Evolutionary conservation across 2,113 vertebrate genomes (phyloP).

Genomic region (Lagopus muta): DNA sequence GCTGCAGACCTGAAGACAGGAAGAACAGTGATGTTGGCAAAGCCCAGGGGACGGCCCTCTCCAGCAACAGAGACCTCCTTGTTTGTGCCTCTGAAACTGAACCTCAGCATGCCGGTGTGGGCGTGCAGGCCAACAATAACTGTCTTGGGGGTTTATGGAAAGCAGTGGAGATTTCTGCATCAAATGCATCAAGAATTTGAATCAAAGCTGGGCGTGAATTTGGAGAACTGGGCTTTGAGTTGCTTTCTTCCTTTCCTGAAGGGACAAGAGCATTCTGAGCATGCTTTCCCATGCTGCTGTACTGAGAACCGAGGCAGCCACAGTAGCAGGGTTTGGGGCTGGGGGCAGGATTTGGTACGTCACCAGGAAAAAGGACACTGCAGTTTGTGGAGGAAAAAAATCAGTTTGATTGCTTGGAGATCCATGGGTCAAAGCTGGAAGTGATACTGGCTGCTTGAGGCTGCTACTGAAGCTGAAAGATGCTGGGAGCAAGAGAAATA

Average conservation of each 20-base stretch:
- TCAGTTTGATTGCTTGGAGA: neutral
- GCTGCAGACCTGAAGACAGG: neutral
- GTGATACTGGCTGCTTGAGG: neutral
- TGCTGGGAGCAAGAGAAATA: neutral
- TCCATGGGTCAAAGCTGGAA: neutral
- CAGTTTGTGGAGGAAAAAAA: neutral
- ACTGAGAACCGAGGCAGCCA: neutral
- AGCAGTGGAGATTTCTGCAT: accelerated
- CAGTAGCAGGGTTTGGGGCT: neutral
- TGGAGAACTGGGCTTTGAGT: neutral
- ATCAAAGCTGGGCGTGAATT: neutral
- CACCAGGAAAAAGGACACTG: neutral
- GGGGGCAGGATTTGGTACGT: neutral
- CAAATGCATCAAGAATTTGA: neutral
- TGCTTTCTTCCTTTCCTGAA: neutral
- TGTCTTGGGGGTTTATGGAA: accelerated
- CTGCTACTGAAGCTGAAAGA: neutral
- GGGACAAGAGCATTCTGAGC: neutral
- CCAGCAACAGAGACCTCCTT: neutral
- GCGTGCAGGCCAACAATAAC: neutral
- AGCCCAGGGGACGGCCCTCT: neutral
- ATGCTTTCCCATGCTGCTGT: neutral
- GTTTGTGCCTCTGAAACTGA: neutral
- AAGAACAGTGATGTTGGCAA: neutral
- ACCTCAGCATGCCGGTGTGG: neutral